Conservation (phyloP, 2,113 vertebrate genomes). For the Elephantulus edwardii region DNA sequence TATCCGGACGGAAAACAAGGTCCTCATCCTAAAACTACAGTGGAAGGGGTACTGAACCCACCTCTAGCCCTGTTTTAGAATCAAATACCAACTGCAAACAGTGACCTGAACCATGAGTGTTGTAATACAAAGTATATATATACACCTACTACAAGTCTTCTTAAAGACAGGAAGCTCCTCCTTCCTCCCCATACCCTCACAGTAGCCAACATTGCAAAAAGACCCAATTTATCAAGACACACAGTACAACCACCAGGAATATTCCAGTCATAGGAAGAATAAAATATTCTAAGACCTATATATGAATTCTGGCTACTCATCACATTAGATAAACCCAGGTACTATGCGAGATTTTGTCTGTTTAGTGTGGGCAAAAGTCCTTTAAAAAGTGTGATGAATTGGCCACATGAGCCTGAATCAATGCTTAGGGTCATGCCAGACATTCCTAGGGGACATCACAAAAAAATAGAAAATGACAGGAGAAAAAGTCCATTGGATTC, state of each 20-base stretch:
- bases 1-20: slow-evolving; percentile 32
- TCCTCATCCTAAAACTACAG: not conserved
- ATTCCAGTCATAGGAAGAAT: not conserved
- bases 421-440: slow-evolving; percentile 59
- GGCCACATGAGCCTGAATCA: slow-evolving; percentile 1
- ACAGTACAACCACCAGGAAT: not conserved
- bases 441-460: slow-evolving; percentile 59
- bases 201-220: not conserved
- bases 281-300: not conserved
- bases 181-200: not conserved
- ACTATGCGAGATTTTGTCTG: slow-evolving; percentile 29
- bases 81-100: slow-evolving; percentile 21
- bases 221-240: not conserved
- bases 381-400: slow-evolving; percentile 28
- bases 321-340: not conserved
- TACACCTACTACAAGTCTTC: not conserved
- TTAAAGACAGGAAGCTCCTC: not conserved
- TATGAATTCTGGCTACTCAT: not conserved
- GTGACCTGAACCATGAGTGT: not conserved
- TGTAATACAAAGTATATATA: too few species aligned
- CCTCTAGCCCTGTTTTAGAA: slow-evolving; percentile 8
- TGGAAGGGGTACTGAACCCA: not conserved
- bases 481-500: slow-evolving; percentile 77
- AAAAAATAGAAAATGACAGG: slow-evolving; percentile 21
- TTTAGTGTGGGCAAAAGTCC: not conserved